These are phyloP conservation scores for Leucania comma DNA, from an alignment of 2,888 invertebrate species.

Conservation along the genomic window DNA sequence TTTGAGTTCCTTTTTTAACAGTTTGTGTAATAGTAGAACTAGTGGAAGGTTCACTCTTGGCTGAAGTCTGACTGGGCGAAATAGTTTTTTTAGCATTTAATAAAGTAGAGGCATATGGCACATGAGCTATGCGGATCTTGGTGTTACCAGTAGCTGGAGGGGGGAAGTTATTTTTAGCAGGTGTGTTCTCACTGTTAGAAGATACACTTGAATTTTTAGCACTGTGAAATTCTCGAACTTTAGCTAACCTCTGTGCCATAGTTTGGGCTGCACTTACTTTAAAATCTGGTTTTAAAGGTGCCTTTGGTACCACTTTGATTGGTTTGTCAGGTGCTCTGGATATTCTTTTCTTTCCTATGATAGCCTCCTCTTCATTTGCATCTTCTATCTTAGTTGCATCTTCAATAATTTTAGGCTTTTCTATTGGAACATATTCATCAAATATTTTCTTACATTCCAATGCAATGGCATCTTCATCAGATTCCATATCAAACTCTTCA, in stretches of 20 bases:
- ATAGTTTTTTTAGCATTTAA: slow-evolving; percentile 93
- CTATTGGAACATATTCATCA: slow-evolving; percentile 93
- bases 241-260: slow-evolving; percentile 87
- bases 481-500: slow-evolving; percentile 84
- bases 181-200: slow-evolving; percentile 73
- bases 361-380: slow-evolving; percentile 82
- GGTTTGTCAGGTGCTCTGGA: slow-evolving; percentile 92
- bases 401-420: slow-evolving; percentile 75
- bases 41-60: slow-evolving; percentile 77
- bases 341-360: slow-evolving; percentile 92
- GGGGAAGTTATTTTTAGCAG: slow-evolving; percentile 77
- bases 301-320: slow-evolving; percentile 77
- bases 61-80: slow-evolving; percentile 85
- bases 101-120: slow-evolving; percentile 94
- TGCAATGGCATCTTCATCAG: slow-evolving; percentile 93
- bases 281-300: slow-evolving; percentile 88
- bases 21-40: slow-evolving; percentile 93
- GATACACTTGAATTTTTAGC: slow-evolving; percentile 71
- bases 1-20: slow-evolving; percentile 91
- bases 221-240: slow-evolving; percentile 87
- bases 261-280: slow-evolving; percentile 90
- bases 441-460: slow-evolving; percentile 97
- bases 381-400: slow-evolving; percentile 70
- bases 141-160: slow-evolving; percentile 70
- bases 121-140: slow-evolving; percentile 94